Base-by-base conservation (phyloP, 2,797 vertebrate species). In the Rhabdophis nuchalis region DNA sequence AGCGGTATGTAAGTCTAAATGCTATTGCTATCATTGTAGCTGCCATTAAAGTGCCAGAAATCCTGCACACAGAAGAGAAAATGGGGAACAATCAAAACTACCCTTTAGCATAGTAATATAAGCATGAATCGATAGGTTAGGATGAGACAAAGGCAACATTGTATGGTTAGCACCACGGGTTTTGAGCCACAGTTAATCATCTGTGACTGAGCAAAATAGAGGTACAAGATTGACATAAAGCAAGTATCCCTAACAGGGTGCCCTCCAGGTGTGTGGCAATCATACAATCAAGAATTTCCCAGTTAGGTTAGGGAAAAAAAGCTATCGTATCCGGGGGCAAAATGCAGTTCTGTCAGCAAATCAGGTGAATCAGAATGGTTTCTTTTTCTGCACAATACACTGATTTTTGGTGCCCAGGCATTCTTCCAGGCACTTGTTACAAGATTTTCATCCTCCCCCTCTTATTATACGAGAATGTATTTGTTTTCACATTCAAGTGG, bases 401-500 rank as follows among this genome's bases (percentile, higher is more conserved):
- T 57, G 1, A 5, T 41, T 58, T 86, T 58, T 57, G 72, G 54
- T 54, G 32, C 61, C 46, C n/a, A 82, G 18, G 25, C 64, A 25
- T 85, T 32, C 25, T 88, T 61, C 53, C 85, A 41, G 46, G 25
- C 54, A 14, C 16, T 86, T 82, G 41, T 29, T 88, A 68, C 54
- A 60, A 91, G 36, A 18, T 46, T 29, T 56, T 61, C 20, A 8
- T 54, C n/a, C 12, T 14, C 50, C 46, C 56, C 72, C 50, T 77
- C 32, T 57, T 77, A 54, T 46, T 54, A 90, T 87, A 56, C 56
- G 64, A 92, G 32, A 82, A 20, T 50, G 46, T 32, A n/a, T 61
- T 92, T 92, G 89, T 85, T 85, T 89, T 72, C 14, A 54, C 46
- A 23, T n/a, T 91, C 11, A 50, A 85, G 85, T 82, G 68, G 85